Evolutionary conservation across 2,888 invertebrate species (phyloP), one percentile per base, ranked within the genome.

Genomic region (Platerodrilus igneus): DNA sequence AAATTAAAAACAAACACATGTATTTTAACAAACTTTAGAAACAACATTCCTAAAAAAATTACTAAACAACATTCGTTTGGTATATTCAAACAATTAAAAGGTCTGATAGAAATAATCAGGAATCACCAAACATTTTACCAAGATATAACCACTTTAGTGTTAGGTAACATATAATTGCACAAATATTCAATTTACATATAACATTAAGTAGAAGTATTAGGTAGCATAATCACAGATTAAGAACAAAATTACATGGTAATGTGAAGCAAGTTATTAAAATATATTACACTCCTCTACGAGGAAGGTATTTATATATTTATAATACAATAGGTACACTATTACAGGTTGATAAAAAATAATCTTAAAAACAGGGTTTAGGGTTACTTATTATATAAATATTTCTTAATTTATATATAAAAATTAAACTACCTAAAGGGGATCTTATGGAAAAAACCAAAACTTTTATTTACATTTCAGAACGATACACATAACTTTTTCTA

Each of bases 221-320:
- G 57, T 59, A 59, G 63, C 60, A 62, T 63, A 65, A 67, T 66
- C 67, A 66, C 67, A 67, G 65, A 60, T 63, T 58, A 62, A 59
- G 57, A 57, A 58, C 37, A 60, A 59, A 60, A 55, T 53, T 52
- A 58, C 51, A 55, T 47, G 47, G 42, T 50, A 50, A 45, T 43
- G 52, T 52, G 45, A 56, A 56, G 56, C 54, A 50, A 57, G 52
- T 51, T 58, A 57, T 51, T 56, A 56, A 56, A 56, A 55, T 56
- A 56, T 55, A 53, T 45, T 50, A 48, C 51, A 48, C 33, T 40
- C 52, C 50, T 48, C 48, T 48, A 45, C 23, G 50, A 50, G 52
- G 52, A 43, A 45, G 45, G 42, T 48, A 40, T 48, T 47, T 44
- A 40, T 47, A 27, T 51, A 44, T 52, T 49, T 52, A 47, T n/a